phyloP scores from a whole-genome alignment of 2,113 vertebrate species.

The Pundamilia nyererei region DNA sequence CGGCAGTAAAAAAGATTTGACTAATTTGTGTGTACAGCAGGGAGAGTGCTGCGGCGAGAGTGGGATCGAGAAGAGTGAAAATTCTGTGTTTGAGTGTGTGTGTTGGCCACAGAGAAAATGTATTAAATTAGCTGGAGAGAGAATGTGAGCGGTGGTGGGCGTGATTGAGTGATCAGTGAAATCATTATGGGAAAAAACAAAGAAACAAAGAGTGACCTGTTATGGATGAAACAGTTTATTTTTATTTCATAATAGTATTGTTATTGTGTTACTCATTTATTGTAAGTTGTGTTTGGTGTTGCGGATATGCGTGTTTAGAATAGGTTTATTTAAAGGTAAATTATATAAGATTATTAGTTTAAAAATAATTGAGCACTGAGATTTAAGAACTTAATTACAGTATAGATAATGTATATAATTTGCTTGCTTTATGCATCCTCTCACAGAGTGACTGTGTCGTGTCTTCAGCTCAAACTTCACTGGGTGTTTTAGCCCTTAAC shows the following conservation, averaged over 20 bases:
- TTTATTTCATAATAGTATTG: background rate
- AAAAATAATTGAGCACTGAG: background rate
- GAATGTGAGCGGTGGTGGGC: conserved; percentile 3
- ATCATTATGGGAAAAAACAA: background rate
- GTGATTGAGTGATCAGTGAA: conserved; percentile 27
- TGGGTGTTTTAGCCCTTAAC: background rate
- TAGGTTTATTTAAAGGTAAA: background rate
- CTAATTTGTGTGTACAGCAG: background rate
- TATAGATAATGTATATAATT: background rate
- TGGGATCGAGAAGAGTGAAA: background rate
- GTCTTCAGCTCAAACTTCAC: background rate
- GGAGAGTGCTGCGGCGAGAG: background rate
- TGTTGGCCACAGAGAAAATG: conserved; percentile 6
- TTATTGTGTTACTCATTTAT: background rate
- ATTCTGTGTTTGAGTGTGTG: background rate
- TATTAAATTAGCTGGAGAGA: conserved; percentile 44
- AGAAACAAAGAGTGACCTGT: background rate
- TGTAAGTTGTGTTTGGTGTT: background rate
- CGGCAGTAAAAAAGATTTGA: conserved; percentile 1
- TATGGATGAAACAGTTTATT: background rate
- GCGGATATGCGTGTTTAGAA: background rate
- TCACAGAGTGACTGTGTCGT: background rate
- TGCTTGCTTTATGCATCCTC: background rate
- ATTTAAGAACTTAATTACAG: background rate
- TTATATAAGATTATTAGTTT: background rate